Percentiles rank a stretch among this genome's conserved stretches.
Conservation (phyloP, 2,797 vertebrate species). For the Vipera ursinii region DNA sequence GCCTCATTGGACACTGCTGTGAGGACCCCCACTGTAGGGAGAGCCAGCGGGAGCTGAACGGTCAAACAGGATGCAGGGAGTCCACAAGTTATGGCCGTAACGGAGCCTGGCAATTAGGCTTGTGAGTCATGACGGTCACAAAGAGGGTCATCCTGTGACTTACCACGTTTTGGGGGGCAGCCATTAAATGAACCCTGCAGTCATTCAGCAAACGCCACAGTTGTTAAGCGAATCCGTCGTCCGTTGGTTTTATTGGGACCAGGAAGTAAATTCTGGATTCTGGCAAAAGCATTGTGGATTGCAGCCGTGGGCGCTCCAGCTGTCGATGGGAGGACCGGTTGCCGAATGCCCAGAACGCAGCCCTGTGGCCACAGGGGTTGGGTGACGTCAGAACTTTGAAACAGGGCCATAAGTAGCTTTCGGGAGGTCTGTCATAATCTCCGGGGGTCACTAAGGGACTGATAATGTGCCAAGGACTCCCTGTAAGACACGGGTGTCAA, state of each 20-base stretch:
- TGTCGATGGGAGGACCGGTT: background rate
- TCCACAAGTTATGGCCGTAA: background rate
- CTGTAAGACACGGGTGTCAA: background rate
- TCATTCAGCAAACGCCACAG: background rate
- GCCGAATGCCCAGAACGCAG: background rate
- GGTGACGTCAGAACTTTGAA: background rate
- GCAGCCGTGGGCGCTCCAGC: fast-evolving
- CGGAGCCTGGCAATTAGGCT: too few relatives aligned
- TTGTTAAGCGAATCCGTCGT: background rate
- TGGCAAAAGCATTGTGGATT: background rate
- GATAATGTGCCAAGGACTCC: background rate
- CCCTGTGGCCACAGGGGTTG: background rate
- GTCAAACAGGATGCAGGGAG: background rate
- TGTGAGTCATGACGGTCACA: background rate
- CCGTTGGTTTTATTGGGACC: background rate
- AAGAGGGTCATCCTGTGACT: background rate
- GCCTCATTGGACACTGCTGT: background rate
- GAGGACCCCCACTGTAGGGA: background rate
- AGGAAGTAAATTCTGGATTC: background rate
- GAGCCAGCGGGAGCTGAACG: background rate
- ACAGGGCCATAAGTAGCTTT: background rate
- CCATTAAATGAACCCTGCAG: background rate
- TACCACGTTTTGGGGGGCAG: background rate
- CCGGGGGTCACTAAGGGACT: background rate
- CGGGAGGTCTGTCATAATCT: background rate